Evolutionary conservation across 2,888 invertebrate species (phyloP).

Genomic region (Drosophila kambysellisi): DNA sequence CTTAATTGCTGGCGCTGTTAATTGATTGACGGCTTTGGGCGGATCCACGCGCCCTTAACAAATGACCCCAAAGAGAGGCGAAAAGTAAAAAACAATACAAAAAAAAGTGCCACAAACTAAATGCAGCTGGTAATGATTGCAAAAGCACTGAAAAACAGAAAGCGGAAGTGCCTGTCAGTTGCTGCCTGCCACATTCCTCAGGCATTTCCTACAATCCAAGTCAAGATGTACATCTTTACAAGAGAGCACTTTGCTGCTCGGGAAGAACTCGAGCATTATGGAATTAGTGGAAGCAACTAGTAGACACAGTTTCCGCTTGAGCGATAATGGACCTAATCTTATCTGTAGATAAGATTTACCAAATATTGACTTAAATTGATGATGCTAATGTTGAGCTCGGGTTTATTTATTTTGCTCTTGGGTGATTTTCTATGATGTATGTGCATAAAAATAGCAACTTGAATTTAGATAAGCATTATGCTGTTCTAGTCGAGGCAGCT

Average conservation of each 20-base stretch:
- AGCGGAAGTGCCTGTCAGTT: conserved; percentile 59
- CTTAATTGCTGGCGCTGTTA: conserved; percentile 40
- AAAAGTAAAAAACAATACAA: not conserved
- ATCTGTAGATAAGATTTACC: conserved; percentile 5
- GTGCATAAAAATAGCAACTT: not conserved
- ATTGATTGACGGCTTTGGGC: conserved; percentile 65
- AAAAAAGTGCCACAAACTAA: conserved; percentile 39
- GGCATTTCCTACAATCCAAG: conserved; percentile 17
- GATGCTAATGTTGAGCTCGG: not conserved
- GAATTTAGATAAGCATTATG: not conserved
- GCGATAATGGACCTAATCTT: conserved; percentile 21
- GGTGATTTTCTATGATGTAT: not conserved
- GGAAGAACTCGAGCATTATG: not conserved
- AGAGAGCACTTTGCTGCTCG: conserved; percentile 2
- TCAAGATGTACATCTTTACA: conserved; percentile 3
- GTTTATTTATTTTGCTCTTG: not conserved
- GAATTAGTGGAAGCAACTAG: conserved; percentile 12
- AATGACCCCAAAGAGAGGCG: conserved; percentile 42
- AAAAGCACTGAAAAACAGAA: conserved; percentile 32
- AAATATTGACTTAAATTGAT: not conserved
- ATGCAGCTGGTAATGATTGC: conserved; percentile 48
- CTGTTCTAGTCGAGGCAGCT: not conserved
- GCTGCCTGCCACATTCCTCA: conserved; percentile 25
- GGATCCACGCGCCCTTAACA: conserved; percentile 27
- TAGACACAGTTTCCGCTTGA: conserved; percentile 14